Conservation (phyloP, 2,888 invertebrate species). For the Steromphala cineraria region DNA sequence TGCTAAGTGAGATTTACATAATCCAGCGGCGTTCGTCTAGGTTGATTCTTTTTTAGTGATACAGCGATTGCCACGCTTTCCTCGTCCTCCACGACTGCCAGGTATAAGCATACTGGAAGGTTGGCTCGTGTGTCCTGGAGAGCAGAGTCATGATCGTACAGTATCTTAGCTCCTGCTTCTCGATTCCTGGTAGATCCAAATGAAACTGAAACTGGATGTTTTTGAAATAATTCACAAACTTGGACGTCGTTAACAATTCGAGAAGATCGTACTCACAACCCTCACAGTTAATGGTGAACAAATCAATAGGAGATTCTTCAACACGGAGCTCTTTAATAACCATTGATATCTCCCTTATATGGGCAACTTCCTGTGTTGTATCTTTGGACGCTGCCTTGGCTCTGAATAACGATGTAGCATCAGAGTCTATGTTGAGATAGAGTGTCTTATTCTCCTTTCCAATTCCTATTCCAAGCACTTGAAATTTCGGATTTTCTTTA, state of each 20-base stretch:
- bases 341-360: background rate
- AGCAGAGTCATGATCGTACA: constrained; percentile 18
- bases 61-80: too few relatives aligned
- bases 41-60: too few relatives aligned
- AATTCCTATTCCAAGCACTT: constrained; percentile 21
- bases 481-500: background rate
- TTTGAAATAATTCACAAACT: background rate
- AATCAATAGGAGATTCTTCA: background rate
- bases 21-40: too few relatives aligned
- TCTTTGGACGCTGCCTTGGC: background rate
- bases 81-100: constrained; percentile 22
- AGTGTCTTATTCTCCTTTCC: constrained; percentile 10
- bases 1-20: too few relatives aligned
- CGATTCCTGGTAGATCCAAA: constrained; percentile 20
- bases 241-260: background rate
- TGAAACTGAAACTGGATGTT: constrained; percentile 27
- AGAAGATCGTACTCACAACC: constrained; percentile 26
- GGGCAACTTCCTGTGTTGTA: background rate
- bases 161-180: constrained; percentile 11
- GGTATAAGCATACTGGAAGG: constrained; percentile 4
- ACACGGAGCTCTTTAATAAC: constrained; percentile 2
- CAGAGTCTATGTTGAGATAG: background rate
- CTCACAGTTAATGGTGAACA: constrained; percentile 25
- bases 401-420: constrained; percentile 20
- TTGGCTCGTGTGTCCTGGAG: constrained; percentile 14